Evolutionary conservation across 1,140 invertebrate genomes (phyloP).

Genomic region (Drosophila repleta): DNA sequence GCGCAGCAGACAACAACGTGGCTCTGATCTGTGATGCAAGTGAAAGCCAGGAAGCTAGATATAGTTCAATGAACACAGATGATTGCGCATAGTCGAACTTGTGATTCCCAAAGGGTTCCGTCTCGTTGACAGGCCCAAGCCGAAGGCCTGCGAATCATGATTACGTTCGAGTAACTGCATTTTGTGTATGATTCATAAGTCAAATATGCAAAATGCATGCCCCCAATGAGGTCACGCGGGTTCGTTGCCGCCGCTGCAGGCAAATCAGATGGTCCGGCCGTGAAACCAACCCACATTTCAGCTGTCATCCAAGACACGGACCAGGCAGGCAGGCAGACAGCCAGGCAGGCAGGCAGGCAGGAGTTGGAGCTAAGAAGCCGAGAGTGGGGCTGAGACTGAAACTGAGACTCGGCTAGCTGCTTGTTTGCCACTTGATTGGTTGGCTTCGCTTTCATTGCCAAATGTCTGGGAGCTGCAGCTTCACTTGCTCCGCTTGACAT

Average conservation of each 20-base stretch:
- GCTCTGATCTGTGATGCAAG: conserved; percentile 10
- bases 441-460: conserved; percentile 70
- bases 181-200: conserved; percentile 13
- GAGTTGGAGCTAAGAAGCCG: conserved; percentile 27
- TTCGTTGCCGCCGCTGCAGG: conserved; percentile 53
- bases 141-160: background rate
- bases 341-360: conserved; percentile 7
- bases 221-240: conserved; percentile 50
- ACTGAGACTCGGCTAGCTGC: conserved; percentile 28
- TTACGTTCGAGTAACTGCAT: background rate
- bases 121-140: background rate
- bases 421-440: conserved; percentile 61
- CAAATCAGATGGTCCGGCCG: conserved; percentile 45
- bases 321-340: conserved; percentile 18
- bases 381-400: conserved; percentile 11
- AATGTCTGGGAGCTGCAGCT: conserved; percentile 48
- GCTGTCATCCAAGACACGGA: conserved; percentile 57
- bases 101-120: background rate
- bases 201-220: conserved; percentile 10
- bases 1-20: conserved; percentile 33
- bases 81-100: background rate
- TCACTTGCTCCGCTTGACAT: conserved; percentile 59
- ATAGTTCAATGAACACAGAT: background rate
- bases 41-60: conserved; percentile 25
- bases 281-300: conserved; percentile 54